Evolutionary conservation across 2,113 vertebrate genomes (phyloP), one percentile per base, ranked within the genome.

Genomic region (Galemys pyrenaicus): DNA sequence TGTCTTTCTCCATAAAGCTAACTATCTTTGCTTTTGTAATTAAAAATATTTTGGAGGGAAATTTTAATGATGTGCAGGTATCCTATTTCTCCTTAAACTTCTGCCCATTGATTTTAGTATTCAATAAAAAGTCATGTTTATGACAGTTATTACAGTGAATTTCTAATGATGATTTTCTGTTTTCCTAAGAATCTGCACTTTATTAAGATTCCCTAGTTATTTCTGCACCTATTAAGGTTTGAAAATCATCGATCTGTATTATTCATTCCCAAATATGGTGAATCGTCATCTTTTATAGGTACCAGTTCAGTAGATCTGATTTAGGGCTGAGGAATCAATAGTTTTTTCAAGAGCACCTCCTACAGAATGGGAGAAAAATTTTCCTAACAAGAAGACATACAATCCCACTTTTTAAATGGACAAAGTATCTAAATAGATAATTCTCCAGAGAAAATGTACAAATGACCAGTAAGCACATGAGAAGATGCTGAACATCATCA

Each of bases 71-170:
- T 68, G 24, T 20, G 9, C 51, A 93, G 10, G 35, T 83, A 79
- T 10, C 4, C 51, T 32, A 80, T 96, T 83, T 92, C 73, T 89
- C 28, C 82, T 80, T 77, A 67, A 82, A 79, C 20, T 68, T 60
- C 64, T 84, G 44, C 32, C 39, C 39, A 60, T 46, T 81, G 37
- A 56, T 95, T 92, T 81, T 81, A 80, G 19, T n/a, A 46, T 58
- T 51, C 16, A 35, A 30, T 65, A 56, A 2, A 81, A 32, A 13
- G 15, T 93, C 51, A 19, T 30, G 26, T 67, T 44, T 70, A 13
- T 41, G 93, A 24, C 58, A 22, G 9, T 58, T 83, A 86, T 56
- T 62, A 83, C 37, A 32, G 3, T 82, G 20, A 26, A 54, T 3
- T 46, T 60, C 41, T 62, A 67, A 37, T 22, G 54, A 8, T 67